phyloP scores from a whole-genome alignment of 2,888 invertebrate genomes.

The Kuschelorhynchus macadamiae region DNA sequence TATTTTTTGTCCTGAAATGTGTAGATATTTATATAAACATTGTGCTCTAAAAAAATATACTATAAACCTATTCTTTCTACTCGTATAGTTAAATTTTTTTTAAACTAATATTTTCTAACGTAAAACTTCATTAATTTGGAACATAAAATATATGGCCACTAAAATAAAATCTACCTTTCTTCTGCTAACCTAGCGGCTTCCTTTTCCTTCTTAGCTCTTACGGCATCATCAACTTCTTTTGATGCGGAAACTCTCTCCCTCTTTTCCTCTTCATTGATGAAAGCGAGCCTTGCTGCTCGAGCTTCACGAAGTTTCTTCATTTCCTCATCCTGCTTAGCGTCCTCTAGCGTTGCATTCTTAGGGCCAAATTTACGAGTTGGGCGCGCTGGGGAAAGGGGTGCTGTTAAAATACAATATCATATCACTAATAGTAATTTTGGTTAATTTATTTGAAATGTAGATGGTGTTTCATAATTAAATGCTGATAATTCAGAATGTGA shows the following conservation, averaged over 20 bases:
- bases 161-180: slow-evolving; percentile 69
- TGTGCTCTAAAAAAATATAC: too few relatives aligned
- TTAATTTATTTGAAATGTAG: too few relatives aligned
- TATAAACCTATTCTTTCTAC: too few relatives aligned
- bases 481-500: too few relatives aligned
- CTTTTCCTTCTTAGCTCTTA: slow-evolving; percentile 73
- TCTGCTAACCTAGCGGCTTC: slow-evolving; percentile 76
- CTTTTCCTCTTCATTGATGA: slow-evolving; percentile 72
- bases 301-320: slow-evolving; percentile 74
- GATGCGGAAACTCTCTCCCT: slow-evolving; percentile 56
- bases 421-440: background rate
- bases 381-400: slow-evolving; percentile 75
- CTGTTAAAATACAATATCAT: too few relatives aligned
- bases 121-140: background rate
- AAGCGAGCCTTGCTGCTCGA: slow-evolving; percentile 75
- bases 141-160: slow-evolving; percentile 1
- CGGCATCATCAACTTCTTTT: slow-evolving; percentile 67
- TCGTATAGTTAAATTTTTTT: too few relatives aligned
- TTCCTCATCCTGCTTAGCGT: slow-evolving; percentile 59
- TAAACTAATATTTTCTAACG: too few relatives aligned
- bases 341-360: slow-evolving; percentile 70
- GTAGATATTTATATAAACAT: too few relatives aligned
- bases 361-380: slow-evolving; percentile 79
- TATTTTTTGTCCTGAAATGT: too few relatives aligned
- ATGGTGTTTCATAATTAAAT: too few relatives aligned